Conservation (phyloP, 2,113 vertebrate species). For the Montifringilla adamsi region DNA sequence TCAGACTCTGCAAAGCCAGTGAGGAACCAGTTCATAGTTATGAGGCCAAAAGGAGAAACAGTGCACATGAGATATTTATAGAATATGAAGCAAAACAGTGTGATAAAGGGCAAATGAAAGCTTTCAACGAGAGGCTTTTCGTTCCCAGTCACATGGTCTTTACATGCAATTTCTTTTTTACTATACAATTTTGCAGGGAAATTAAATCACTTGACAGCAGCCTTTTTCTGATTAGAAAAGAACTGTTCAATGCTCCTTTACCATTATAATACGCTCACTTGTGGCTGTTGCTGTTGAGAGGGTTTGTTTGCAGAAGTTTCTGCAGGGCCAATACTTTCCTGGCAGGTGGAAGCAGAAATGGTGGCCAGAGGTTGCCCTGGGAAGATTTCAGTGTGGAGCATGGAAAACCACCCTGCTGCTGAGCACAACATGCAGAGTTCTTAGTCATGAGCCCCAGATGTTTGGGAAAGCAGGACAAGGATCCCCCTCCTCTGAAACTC, state of each 20-base stretch:
- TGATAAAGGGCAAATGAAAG: constrained; percentile 60
- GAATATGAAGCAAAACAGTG: constrained; percentile 43
- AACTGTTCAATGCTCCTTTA: background rate
- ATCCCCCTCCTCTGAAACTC: background rate
- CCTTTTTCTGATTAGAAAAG: background rate
- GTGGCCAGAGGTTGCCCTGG: background rate
- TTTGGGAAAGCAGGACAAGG: background rate
- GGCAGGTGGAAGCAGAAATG: background rate
- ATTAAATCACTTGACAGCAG: constrained; percentile 6
- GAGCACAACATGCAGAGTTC: background rate
- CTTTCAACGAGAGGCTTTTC: background rate
- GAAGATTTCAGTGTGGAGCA: background rate
- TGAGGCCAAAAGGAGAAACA: constrained; percentile 56
- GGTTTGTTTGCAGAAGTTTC: background rate
- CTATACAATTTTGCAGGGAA: background rate
- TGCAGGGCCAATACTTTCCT: background rate
- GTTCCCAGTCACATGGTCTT: background rate
- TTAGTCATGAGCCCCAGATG: background rate
- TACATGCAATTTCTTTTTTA: constrained; percentile 11
- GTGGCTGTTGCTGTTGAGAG: background rate
- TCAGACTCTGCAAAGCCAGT: constrained; percentile 18
- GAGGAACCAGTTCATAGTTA: constrained; percentile 43
- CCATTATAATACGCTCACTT: fast-evolving
- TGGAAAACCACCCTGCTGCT: background rate
- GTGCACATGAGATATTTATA: constrained; percentile 60